Evolutionary conservation across 2,888 invertebrate species (phyloP).

Genomic region (Torymus texanus): DNA sequence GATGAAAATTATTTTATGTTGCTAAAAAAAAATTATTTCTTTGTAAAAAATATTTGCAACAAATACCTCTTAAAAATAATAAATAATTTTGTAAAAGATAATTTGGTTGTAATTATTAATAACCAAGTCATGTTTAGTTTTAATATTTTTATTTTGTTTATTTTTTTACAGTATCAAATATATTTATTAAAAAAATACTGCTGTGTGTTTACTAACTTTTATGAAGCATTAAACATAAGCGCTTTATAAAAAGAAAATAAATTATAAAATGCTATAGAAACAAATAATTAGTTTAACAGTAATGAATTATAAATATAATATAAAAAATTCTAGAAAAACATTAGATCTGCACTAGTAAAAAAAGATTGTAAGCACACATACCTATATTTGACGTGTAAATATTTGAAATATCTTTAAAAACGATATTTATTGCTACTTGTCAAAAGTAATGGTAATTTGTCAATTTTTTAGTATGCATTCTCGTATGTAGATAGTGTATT

Average conservation of each 20-base stretch:
- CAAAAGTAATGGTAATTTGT: too few species aligned
- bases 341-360: background rate
- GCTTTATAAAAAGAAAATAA: constrained; percentile 5
- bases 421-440: too few species aligned
- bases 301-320: constrained; percentile 30
- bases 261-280: background rate
- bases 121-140: constrained; percentile 4
- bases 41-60: constrained; percentile 53
- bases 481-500: constrained; percentile 1
- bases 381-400: too few species aligned
- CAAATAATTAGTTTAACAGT: constrained; percentile 18
- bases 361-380: too few species aligned
- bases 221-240: background rate
- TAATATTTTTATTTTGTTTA: constrained; percentile 15
- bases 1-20: constrained; percentile 49
- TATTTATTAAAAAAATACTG: constrained; percentile 1
- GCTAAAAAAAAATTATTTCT: constrained; percentile 42
- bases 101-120: background rate
- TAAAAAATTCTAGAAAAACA: constrained; percentile 15
- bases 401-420: too few species aligned
- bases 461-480: background rate
- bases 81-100: constrained; percentile 55
- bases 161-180: constrained; percentile 28
- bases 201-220: constrained; percentile 11
- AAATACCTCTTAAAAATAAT: constrained; percentile 52